A percentile compares a stretch with the other conserved stretches of the same genome.
Evolutionary conservation across 92 coral and sea anemone species (phyloP).

Genomic region (Metridium senile): DNA sequence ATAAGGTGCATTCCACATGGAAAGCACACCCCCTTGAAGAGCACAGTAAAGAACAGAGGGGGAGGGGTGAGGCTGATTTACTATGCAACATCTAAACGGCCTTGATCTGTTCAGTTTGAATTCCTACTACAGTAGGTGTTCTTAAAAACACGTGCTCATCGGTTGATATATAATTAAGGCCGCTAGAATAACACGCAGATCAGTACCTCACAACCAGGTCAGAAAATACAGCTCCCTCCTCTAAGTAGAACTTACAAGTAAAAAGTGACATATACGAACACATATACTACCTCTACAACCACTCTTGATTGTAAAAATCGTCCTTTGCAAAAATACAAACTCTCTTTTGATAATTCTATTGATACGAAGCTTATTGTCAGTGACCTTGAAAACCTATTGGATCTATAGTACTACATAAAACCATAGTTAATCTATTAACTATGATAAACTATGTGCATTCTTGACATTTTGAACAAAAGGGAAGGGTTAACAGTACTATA

Average conservation of each 20-base stretch:
- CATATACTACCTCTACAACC: slow-evolving; percentile 22
- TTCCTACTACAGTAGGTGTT: no score
- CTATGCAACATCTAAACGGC: slow-evolving; percentile 4
- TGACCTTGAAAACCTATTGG: slow-evolving; percentile 4
- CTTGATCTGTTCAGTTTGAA: no score
- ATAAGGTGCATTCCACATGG: slow-evolving; percentile 39
- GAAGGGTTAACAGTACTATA: no score
- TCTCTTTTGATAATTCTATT: slow-evolving; percentile 30
- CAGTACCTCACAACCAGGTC: background rate
- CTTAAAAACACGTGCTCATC: no score
- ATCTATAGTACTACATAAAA: background rate
- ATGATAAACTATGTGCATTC: no score
- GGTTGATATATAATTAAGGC: no score
- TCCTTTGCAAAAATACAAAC: slow-evolving; percentile 58
- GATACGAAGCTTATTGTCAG: slow-evolving; percentile 43
- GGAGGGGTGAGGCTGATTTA: slow-evolving; percentile 9
- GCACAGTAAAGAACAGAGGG: slow-evolving; percentile 21
- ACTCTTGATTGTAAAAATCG: slow-evolving; percentile 44
- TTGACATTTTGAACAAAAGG: no score
- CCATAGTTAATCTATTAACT: no score
- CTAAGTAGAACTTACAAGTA: background rate
- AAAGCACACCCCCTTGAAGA: slow-evolving; percentile 47
- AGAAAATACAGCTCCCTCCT: no score
- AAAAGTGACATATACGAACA: slow-evolving; percentile 33
- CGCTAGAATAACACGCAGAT: background rate